Conservation (phyloP, 2,888 invertebrate genomes). For the Noctua janthe region DNA sequence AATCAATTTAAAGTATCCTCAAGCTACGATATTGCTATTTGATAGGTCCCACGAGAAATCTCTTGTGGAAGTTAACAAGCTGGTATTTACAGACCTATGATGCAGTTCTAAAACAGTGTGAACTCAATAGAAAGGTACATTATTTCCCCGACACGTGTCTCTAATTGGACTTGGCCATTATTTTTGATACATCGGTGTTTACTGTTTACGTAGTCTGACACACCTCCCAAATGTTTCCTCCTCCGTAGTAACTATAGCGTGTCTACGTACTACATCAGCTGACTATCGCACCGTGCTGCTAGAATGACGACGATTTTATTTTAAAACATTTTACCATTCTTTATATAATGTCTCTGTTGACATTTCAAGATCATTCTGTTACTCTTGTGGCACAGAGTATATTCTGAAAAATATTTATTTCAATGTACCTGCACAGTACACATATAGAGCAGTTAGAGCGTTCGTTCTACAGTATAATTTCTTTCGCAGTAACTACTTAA, state of each 20-base stretch:
- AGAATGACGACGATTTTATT: slow-evolving; percentile 55
- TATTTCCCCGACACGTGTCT: slow-evolving; percentile 25
- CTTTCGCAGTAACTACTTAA: not conserved
- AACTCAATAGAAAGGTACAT: slow-evolving; percentile 9
- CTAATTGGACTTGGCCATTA: slow-evolving; percentile 49
- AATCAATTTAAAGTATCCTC: not conserved
- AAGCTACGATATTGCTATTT: not conserved
- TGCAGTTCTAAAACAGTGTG: slow-evolving; percentile 20
- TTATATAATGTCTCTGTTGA: slow-evolving; percentile 57
- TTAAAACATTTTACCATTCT: slow-evolving; percentile 61
- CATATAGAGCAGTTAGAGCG: slow-evolving; percentile 2
- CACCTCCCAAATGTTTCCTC: slow-evolving; percentile 70
- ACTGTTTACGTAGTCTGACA: slow-evolving; percentile 70
- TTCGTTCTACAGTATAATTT: slow-evolving; percentile 11
- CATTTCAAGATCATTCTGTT: slow-evolving; percentile 63
- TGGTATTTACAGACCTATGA: slow-evolving; percentile 28
- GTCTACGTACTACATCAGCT: slow-evolving; percentile 50
- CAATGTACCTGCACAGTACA: not conserved
- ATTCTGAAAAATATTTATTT: slow-evolving; percentile 27
- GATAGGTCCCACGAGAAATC: not conserved
- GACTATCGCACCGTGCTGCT: slow-evolving; percentile 33
- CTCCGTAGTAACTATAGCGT: slow-evolving; percentile 23
- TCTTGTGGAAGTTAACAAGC: slow-evolving; percentile 13
- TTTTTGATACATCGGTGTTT: slow-evolving; percentile 54
- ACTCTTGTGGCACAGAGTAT: slow-evolving; percentile 27